Base-by-base conservation (phyloP, 2,113 vertebrate species). In the Engystomops pustulosus region DNA sequence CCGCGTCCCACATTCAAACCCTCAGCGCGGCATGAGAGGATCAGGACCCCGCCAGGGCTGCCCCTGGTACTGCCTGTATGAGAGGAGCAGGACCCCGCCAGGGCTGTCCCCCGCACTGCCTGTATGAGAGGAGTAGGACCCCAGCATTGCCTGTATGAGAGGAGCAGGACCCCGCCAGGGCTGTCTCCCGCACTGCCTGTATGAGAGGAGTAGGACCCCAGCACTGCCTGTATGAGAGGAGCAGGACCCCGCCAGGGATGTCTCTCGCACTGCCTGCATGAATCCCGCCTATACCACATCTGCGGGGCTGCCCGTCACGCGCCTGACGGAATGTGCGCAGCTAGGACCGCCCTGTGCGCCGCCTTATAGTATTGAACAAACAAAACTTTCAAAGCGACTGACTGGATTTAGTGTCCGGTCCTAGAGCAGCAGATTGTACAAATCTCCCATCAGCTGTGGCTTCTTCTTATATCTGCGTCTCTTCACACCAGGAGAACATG, bases 1-100 rank as follows among this genome's bases (percentile, higher is more conserved):
- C 82, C 74, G 82, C 72, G 44, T 84, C 82, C 36, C 4, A 44
- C 47, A 84, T 84, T 84, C 82, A 84, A 84, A 84, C 74, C 18
- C n/a, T 53, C 44, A 65, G 60, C 60, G 74, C 82, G 82, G 70
- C 82, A n/a, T 41, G 45, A 18, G 14, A 55, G 34, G 20, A n/a
- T 7, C 55, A 84, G 60, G 82, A 25, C 74, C 82, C 72, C 30
- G 23, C 12, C 32, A 20, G 18, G 70, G 55, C 80, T 80, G 60
- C 7, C 78, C 62, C 10, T 10, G 0, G 38, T 2, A 30, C 58
- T 70, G 79, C 62, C 79, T 70, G 45, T 9, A 30, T 23, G 30
- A 12, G 38, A 74, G 6, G 6, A 25, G 69, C 44, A 3, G 27
- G 12, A 38, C n/a, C n/a, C n/a, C n/a, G n/a, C n/a, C n/a, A n/a